A percentile compares a stretch with the other conserved stretches of the same genome.
phyloP scores from a whole-genome alignment of 2,797 vertebrate genomes.

The Squalus acanthias region DNA sequence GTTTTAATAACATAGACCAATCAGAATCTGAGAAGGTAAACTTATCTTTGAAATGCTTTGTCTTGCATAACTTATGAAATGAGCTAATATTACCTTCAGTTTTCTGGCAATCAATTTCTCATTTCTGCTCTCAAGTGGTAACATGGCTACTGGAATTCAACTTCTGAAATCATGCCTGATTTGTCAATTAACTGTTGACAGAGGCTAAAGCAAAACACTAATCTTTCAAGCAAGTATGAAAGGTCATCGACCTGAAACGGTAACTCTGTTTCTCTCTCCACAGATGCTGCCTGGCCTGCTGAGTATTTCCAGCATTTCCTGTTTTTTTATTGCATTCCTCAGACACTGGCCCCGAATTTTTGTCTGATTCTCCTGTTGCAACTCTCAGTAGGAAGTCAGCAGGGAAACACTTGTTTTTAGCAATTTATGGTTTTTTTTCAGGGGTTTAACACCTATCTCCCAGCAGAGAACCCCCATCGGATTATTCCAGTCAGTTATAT shows the following conservation, averaged over 20 bases:
- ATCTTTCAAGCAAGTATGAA: constrained; percentile 26
- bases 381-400: neutral
- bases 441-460: neutral
- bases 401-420: neutral
- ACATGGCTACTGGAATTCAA: constrained; percentile 43
- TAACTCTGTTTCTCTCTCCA: too few relatives aligned
- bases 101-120: neutral
- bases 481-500: neutral
- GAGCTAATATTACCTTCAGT: neutral
- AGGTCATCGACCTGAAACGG: too few relatives aligned
- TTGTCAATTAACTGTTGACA: constrained; percentile 37
- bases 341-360: constrained; percentile 40
- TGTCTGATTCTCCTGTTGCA: neutral
- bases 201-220: constrained; percentile 35
- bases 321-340: neutral
- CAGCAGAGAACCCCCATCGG: neutral
- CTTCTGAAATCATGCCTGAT: constrained; percentile 36
- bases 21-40: neutral
- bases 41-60: neutral
- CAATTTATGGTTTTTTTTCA: neutral
- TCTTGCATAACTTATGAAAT: neutral
- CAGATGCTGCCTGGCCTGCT: too few relatives aligned
- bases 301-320: too few relatives aligned
- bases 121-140: constrained; percentile 42
- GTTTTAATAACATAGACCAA: neutral